phyloP scores from a whole-genome alignment of 2,113 vertebrate genomes.

The Capreolus pygargus region DNA sequence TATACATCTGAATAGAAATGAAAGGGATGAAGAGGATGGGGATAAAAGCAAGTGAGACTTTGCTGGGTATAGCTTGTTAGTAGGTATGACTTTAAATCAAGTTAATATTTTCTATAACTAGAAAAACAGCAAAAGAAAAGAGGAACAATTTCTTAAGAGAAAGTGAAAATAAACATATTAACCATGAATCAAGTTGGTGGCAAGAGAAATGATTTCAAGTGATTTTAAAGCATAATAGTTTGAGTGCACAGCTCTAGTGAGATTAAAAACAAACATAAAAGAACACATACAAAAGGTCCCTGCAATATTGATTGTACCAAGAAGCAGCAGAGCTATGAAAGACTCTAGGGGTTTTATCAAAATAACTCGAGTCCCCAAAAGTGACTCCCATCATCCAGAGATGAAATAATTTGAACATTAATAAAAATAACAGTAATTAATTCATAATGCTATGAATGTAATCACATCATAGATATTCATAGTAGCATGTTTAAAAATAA shows the following conservation, averaged over 20 bases:
- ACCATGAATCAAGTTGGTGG: background rate
- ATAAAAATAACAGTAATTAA: constrained; percentile 25
- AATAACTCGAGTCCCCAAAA: background rate
- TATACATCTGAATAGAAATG: background rate
- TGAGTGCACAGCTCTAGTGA: background rate
- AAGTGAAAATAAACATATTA: background rate
- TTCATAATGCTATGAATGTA: background rate
- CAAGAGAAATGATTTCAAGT: background rate
- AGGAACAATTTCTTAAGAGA: background rate
- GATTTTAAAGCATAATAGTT: background rate
- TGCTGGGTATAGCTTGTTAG: background rate
- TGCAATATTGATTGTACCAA: background rate
- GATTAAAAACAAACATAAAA: background rate
- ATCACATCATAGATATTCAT: background rate
- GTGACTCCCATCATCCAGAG: background rate
- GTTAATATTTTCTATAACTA: background rate
- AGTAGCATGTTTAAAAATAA: background rate
- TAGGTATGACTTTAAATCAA: background rate
- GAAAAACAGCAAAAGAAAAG: background rate
- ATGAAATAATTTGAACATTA: background rate
- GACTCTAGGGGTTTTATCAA: background rate
- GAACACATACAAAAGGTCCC: background rate
- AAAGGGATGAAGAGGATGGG: background rate
- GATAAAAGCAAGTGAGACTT: background rate
- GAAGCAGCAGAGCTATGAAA: background rate